These are phyloP conservation scores for Arge pagana DNA, from an alignment of 2,888 invertebrate genomes.

Conservation along the genomic window DNA sequence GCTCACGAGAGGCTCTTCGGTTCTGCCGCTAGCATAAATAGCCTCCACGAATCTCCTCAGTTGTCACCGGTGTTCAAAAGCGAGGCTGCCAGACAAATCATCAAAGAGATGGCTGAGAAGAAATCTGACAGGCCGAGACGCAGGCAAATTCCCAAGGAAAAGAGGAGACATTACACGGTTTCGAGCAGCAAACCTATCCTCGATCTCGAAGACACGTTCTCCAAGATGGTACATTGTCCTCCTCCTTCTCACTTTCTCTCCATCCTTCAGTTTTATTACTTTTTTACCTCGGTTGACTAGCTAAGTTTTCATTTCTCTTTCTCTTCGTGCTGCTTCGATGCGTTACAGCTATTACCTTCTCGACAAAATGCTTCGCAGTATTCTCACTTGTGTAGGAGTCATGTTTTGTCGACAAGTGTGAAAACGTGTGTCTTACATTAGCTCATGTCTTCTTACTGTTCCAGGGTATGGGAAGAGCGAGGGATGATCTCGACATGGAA, in stretches of 20 bases:
- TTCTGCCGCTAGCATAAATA: constrained; percentile 40
- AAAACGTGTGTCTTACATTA: not conserved
- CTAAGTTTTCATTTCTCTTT: constrained; percentile 35
- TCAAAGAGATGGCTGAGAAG: constrained; percentile 74
- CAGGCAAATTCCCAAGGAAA: constrained; percentile 79
- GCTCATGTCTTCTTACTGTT: constrained; percentile 24
- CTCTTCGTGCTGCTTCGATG: constrained; percentile 17
- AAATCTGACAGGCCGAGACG: constrained; percentile 59
- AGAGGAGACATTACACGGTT: constrained; percentile 87
- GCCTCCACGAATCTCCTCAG: constrained; percentile 60
- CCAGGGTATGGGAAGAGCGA: constrained; percentile 64
- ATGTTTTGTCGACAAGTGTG: not conserved
- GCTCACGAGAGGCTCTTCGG: constrained; percentile 37
- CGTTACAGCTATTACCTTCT: not conserved
- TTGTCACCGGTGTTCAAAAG: constrained; percentile 84
- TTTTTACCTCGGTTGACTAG: constrained; percentile 33
- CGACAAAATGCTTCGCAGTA: not conserved
- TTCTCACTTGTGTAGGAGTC: not conserved
- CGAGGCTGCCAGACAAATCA: constrained; percentile 84
- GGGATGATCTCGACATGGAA: constrained; percentile 88
- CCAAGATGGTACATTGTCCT: constrained; percentile 49
- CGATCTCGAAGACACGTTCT: constrained; percentile 50
- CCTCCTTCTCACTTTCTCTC: constrained; percentile 6
- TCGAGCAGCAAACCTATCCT: constrained; percentile 53
- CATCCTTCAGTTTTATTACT: constrained; percentile 36